phyloP scores from a whole-genome alignment of 2,888 invertebrate species.

The Sinelater perroti region DNA sequence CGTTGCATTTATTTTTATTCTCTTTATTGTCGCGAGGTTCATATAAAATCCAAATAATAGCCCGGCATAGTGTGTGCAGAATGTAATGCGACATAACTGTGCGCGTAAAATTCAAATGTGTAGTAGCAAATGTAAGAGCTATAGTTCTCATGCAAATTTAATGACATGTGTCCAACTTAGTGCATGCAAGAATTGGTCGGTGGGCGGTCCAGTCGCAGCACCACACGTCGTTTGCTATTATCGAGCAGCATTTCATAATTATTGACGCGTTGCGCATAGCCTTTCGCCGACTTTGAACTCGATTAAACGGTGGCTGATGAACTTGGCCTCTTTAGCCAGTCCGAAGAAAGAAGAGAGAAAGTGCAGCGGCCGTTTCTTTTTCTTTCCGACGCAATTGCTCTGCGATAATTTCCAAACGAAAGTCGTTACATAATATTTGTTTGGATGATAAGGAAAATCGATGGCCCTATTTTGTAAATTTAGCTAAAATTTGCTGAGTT shows the following conservation, averaged over 20 bases:
- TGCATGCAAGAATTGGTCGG: conserved; percentile 16
- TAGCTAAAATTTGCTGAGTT: too few relatives aligned
- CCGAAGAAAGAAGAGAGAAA: conserved; percentile 43
- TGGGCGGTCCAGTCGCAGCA: conserved; percentile 20
- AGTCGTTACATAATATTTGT: conserved; percentile 31
- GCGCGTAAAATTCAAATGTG: conserved; percentile 9
- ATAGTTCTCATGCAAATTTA: too few relatives aligned
- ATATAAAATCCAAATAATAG: too few relatives aligned
- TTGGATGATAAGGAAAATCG: conserved; percentile 26
- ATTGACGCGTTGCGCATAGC: conserved; percentile 39
- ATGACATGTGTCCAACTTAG: too few relatives aligned
- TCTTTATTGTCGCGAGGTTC: too few relatives aligned
- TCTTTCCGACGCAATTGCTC: conserved; percentile 33
- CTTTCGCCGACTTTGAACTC: conserved; percentile 51
- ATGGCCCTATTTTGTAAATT: too few relatives aligned
- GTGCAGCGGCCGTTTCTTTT: conserved; percentile 31
- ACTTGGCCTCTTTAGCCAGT: conserved; percentile 47
- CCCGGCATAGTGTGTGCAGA: too few relatives aligned
- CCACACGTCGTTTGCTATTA: conserved; percentile 25
- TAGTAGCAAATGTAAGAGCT: too few relatives aligned
- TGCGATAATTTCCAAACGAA: conserved; percentile 31
- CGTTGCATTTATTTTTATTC: too few relatives aligned
- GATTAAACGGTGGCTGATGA: conserved; percentile 45
- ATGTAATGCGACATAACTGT: too few relatives aligned
- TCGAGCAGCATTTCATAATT: conserved; percentile 36